These are phyloP conservation scores for Motacilla alba DNA, from an alignment of 2,113 vertebrate species.

Conservation along the genomic window DNA sequence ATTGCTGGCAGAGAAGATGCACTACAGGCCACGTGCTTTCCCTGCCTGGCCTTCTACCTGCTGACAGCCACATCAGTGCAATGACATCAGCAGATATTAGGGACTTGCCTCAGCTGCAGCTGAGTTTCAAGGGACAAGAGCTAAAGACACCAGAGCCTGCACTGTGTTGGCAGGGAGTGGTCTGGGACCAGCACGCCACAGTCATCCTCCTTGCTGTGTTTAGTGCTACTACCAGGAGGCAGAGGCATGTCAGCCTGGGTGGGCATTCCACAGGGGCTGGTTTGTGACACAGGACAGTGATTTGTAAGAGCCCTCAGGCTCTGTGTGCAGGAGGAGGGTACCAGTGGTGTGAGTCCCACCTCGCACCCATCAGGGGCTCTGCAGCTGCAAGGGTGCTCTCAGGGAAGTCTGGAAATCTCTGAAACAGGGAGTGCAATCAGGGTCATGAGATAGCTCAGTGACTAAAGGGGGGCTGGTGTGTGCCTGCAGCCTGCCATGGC, in stretches of 20 bases:
- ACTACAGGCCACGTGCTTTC: background rate
- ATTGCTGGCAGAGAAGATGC: background rate
- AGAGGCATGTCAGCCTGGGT: background rate
- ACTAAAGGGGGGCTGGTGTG: background rate
- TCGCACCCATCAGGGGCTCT: background rate
- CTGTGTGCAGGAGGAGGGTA: background rate
- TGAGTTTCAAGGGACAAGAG: background rate
- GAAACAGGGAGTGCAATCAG: background rate
- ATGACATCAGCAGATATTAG: background rate
- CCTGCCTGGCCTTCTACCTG: background rate
- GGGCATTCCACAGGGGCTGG: background rate
- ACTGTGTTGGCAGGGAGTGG: accelerated
- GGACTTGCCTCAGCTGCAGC: background rate
- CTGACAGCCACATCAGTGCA: background rate
- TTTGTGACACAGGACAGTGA: background rate
- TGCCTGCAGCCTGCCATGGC: background rate
- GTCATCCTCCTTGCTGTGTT: background rate
- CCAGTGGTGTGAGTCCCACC: background rate
- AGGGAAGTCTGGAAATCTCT: background rate
- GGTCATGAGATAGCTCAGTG: background rate
- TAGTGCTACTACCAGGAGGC: background rate
- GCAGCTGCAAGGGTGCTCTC: background rate
- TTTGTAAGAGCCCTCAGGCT: background rate
- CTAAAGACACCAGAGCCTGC: background rate
- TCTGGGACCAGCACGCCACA: background rate